These are phyloP conservation scores for Myotis vivesi DNA, from an alignment of 2,797 vertebrate genomes.

Conservation along the genomic window DNA sequence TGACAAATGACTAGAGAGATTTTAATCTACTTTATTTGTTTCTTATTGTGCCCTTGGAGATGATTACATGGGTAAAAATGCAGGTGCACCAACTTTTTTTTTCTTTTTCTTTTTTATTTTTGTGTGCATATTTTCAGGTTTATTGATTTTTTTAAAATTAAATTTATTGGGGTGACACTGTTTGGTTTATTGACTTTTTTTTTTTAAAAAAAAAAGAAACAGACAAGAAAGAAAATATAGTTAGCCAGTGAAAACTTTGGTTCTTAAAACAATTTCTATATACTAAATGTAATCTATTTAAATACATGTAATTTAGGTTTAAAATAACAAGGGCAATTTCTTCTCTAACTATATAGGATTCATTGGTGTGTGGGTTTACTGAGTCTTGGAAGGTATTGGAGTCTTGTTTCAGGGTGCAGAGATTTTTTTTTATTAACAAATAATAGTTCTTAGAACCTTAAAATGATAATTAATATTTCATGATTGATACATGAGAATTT, in stretches of 20 bases:
- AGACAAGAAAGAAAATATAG: background rate
- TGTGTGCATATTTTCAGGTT: background rate
- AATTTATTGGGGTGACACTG: background rate
- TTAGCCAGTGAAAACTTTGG: background rate
- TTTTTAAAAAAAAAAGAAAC: background rate
- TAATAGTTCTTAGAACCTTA: background rate
- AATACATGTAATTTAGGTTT: background rate
- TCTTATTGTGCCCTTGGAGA: background rate
- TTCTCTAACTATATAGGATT: background rate
- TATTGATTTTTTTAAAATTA: background rate
- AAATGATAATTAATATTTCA: background rate
- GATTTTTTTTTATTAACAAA: background rate
- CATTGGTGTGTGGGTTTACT: background rate
- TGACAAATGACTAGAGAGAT: constrained; percentile 50
- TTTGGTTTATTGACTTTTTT: background rate
- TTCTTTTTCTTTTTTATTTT: background rate
- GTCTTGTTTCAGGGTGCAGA: background rate
- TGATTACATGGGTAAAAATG: constrained; percentile 43
- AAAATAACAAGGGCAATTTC: background rate
- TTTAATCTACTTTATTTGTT: constrained; percentile 65
- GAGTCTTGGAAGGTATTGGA: background rate
- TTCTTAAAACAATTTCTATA: background rate
- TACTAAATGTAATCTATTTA: background rate
- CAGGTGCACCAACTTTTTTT: background rate
- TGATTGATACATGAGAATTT: background rate